Evolutionary conservation across 2,888 invertebrate genomes (phyloP), one percentile per base, ranked within the genome.

Genomic region (Ormia ochracea): DNA sequence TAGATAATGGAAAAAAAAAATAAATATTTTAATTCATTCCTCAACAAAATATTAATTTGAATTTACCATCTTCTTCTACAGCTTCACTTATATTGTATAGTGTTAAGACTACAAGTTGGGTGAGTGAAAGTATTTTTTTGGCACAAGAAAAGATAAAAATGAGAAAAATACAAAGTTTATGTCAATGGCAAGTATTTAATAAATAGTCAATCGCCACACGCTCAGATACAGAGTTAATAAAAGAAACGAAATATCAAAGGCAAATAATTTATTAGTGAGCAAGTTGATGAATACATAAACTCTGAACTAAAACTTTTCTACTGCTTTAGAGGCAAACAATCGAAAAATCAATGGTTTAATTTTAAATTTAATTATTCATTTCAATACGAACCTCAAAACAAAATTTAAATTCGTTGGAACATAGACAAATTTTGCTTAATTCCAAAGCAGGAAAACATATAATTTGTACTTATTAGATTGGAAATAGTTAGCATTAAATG

Each of bases 71-170:
- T 33, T 48, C 23, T 14, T 31, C 7, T 7, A 33, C 48, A 26
- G 33, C 54, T 33, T 56, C 17, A 23, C 38, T 52, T 38, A 38
- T 14, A 7, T 19, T 19, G 28, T 6, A 36, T 43, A 9, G 14
- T 52, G 26, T 52, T 52, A 19, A 52, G n/a, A 31, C 5, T 26
- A 21, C 10, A 31, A n/a, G 43, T 56, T 54, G 31, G 23, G 14
- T 14, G 7, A 61, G 70, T 61, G 70, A 72, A 72, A 72, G 70
- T 72, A 41, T 50, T 61, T n/a, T n/a, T 61, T 38, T 33, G 17
- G 41, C 23, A n/a, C 50, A 10, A 52, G 23, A n/a, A 2, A 17
- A 36, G 1, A 21, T 48, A 48, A 14, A 63, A 28, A 10, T 19
- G 12, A 36, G 14, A 36, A n/a, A 33, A 26, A 65, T 19, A 31